Evolutionary conservation across 1,140 invertebrate species (phyloP).

Genomic region (Coptotermes formosanus): DNA sequence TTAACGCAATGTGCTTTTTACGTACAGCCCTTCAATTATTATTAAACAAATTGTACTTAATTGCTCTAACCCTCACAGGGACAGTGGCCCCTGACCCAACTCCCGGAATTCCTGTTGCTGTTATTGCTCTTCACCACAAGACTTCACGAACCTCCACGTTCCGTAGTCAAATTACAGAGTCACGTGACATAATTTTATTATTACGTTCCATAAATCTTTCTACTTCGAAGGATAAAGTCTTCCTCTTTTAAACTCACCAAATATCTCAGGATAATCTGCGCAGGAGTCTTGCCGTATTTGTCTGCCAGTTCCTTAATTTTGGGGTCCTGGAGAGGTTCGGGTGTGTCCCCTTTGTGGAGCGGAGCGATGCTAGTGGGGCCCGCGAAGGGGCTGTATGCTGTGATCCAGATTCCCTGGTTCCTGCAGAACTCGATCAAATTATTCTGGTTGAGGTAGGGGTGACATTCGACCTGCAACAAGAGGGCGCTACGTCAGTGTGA

Average conservation of each 20-base stretch:
- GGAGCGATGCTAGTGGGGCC: slow-evolving; percentile 40
- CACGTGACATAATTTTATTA: not conserved
- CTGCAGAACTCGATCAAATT: slow-evolving; percentile 60
- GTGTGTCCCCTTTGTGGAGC: not conserved
- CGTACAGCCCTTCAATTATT: too few relatives aligned
- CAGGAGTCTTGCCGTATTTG: slow-evolving; percentile 65
- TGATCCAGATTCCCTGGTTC: slow-evolving; percentile 55
- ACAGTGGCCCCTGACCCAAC: too few relatives aligned
- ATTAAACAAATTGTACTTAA: too few relatives aligned
- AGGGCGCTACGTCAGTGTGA: not conserved
- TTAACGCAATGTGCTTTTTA: too few relatives aligned
- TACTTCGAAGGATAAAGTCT: not conserved
- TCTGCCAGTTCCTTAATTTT: slow-evolving; percentile 62
- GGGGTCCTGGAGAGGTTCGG: slow-evolving; percentile 50
- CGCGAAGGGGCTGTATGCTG: slow-evolving; percentile 68
- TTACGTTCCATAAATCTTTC: not conserved
- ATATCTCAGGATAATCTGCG: slow-evolving; percentile 64
- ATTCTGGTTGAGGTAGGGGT: slow-evolving; percentile 68
- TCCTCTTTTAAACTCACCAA: not conserved
- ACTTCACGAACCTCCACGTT: too few relatives aligned
- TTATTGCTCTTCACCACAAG: too few relatives aligned
- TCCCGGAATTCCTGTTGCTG: too few relatives aligned
- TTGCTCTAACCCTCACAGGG: too few relatives aligned
- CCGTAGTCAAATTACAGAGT: too few relatives aligned
- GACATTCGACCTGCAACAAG: slow-evolving; percentile 62